A percentile compares a stretch with the other conserved stretches of the same genome.
Evolutionary conservation across 2,113 vertebrate genomes (phyloP).

Genomic region (Anser cygnoides): DNA sequence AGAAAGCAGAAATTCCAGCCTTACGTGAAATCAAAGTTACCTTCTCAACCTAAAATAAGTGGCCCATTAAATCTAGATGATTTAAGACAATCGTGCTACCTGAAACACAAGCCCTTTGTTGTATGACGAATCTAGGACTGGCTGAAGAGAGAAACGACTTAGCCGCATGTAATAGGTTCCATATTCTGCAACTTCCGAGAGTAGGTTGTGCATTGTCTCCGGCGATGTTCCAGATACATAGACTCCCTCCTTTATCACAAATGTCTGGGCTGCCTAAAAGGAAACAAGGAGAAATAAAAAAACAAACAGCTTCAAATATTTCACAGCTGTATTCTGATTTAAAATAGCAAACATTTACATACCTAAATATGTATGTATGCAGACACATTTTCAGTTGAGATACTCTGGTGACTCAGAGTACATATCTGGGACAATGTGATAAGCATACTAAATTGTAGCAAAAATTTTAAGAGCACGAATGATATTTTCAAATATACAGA

Average conservation of each 20-base stretch:
- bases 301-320: background rate
- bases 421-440: background rate
- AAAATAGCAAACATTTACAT: background rate
- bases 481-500: background rate
- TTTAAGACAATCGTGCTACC: conserved; percentile 70
- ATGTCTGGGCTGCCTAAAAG: conserved; percentile 82
- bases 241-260: conserved; percentile 86
- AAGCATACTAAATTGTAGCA: background rate
- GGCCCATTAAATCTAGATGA: background rate
- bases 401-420: background rate
- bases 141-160: conserved; percentile 90
- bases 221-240: conserved; percentile 92
- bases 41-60: background rate
- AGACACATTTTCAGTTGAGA: background rate
- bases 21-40: background rate
- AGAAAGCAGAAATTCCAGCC: background rate
- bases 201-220: conserved; percentile 88
- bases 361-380: background rate
- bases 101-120: conserved; percentile 95
- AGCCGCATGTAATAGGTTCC: conserved; percentile 91
- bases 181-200: conserved; percentile 88
- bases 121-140: conserved; percentile 75
- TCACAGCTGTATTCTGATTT: background rate
- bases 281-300: background rate
- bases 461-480: background rate